Base-by-base conservation (phyloP, 2,888 invertebrate species). In the Pristionchus entomophagus region DNA sequence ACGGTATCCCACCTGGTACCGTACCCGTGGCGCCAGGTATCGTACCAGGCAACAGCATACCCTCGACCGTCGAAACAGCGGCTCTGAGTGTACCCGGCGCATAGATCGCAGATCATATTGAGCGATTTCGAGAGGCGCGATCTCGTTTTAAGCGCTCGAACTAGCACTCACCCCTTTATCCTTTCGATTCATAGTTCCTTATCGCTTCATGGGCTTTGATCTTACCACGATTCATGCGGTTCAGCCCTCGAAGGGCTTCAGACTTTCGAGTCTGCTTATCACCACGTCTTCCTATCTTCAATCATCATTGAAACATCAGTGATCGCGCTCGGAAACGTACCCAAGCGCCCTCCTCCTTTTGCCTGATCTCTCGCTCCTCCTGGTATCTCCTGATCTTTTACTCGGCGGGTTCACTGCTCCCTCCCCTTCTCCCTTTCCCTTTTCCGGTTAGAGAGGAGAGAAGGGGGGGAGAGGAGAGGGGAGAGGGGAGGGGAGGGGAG, bases 241-340 rank as follows among this genome's bases (percentile, higher is more conserved):
- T n/a, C 65, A 59, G 65, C 19, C 6, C 3, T 1, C 2, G 3
- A 29, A 29, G 14, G 32, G 59, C 59, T 59, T 59, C 59, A 59
- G 59, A 59, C 59, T 12, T n/a, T n/a, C n/a, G n/a, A n/a, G n/a
- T n/a, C n/a, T n/a, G n/a, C n/a, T n/a, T n/a, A n/a, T n/a, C n/a
- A 6, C 45, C 45, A 6, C 45, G 45, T 14, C 45, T 65, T 65
- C 32, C 35, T 35, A 65, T 35, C 35, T 32, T 2, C 35, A 22
- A 12, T 32, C 65, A 65, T 65, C 65, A 65, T 29, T 65, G 65
- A 65, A 65, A 65, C 65, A 65, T 65, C 65, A 65, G 65, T 65
- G 65, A 65, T 65, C 65, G 65, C 32, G 65, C 65, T 6, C 35
- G 6, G 45, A 59, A 10, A 19, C 14, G 45, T 14, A 29, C 26